Base-by-base conservation (phyloP, 2,113 vertebrate species). In the Engraulis encrasicolus region DNA sequence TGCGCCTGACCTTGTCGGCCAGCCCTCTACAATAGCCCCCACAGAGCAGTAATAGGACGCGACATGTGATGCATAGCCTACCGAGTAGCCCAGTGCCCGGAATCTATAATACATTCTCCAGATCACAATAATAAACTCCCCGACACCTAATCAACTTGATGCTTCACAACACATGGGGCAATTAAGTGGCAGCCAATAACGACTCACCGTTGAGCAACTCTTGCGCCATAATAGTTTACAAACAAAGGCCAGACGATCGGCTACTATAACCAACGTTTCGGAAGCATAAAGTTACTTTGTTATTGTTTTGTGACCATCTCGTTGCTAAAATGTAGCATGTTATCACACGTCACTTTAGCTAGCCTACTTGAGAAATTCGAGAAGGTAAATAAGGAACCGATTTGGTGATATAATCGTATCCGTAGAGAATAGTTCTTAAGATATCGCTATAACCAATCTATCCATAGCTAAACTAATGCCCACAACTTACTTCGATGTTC, bases 401-500 rank as follows among this genome's bases (percentile, higher is more conserved):
- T n/a, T n/a, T n/a, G n/a, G n/a, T n/a, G n/a, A n/a, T n/a, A n/a
- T n/a, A n/a, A n/a, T n/a, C n/a, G n/a, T n/a, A n/a, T n/a, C n/a
- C n/a, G n/a, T n/a, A n/a, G n/a, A n/a, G n/a, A n/a, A n/a, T n/a
- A n/a, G n/a, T n/a, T n/a, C n/a, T n/a, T n/a, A n/a, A n/a, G n/a
- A n/a, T n/a, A n/a, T n/a, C n/a, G n/a, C n/a, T n/a, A n/a, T n/a
- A n/a, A n/a, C n/a, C n/a, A n/a, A n/a, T n/a, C n/a, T 45, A 45
- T 45, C 9, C 9, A 9, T 5, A 9, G 40, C 9, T 45, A 9
- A 45, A 45, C 40, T 71, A 31, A 66, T 34, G 23, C 34, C 15
- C 9, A 74, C 17, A 71, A 91, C 94, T 94, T 89, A 95, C 94
- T 89, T 95, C 94, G 34, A 95, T 80, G 89, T 96, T 95, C 18